A percentile compares a stretch with the other conserved stretches of the same genome.
Conservation (phyloP, 2,113 vertebrate species). For the Chionis minor region DNA sequence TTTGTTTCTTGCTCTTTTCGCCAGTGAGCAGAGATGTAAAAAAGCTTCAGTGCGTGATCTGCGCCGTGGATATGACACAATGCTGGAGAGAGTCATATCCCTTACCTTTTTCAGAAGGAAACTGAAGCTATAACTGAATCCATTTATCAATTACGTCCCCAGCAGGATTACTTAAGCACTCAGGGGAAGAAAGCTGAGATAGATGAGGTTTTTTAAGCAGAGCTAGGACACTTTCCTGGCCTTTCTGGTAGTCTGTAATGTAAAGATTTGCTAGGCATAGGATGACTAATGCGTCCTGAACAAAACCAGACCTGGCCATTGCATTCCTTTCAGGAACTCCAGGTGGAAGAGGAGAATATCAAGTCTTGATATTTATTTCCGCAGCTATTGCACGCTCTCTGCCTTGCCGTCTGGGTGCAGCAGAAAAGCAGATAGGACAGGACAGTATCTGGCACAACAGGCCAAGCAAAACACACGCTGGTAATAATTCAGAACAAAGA, state of each 20-base stretch:
- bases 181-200: not conserved
- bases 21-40: not conserved
- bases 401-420: not conserved
- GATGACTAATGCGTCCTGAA: not conserved
- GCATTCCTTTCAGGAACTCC: not conserved
- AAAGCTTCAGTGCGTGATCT: not conserved
- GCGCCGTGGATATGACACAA: not conserved
- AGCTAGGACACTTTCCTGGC: not conserved
- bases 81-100: not conserved
- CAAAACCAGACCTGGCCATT: not conserved
- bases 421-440: not conserved
- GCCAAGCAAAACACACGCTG: not conserved
- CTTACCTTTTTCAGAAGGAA: not conserved
- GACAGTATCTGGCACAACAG: not conserved
- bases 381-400: not conserved
- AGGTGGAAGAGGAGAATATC: not conserved
- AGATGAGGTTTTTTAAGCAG: slow-evolving; percentile 22
- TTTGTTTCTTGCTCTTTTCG: not conserved
- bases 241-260: not conserved
- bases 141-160: not conserved
- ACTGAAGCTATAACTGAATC: not conserved
- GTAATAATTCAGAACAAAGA: not conserved
- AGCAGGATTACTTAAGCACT: slow-evolving; percentile 1
- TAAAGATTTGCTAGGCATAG: not conserved
- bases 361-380: not conserved